Base-by-base conservation (phyloP, 1,140 invertebrate genomes). In the Odontomachus brunneus region DNA sequence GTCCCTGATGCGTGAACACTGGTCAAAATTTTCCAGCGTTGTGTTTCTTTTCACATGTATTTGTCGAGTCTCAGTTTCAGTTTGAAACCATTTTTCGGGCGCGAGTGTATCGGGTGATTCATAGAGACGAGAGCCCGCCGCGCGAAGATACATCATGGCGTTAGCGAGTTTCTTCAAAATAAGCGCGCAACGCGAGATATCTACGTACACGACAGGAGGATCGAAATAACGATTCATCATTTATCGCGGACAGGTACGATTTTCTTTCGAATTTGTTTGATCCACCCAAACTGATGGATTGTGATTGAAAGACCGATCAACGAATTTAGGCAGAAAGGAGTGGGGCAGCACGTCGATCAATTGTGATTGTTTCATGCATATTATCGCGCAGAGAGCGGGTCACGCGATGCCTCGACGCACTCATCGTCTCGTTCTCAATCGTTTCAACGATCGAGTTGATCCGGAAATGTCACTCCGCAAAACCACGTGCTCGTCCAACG, bases 231-330 rank as follows among this genome's bases (percentile, higher is more conserved):
- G 72, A 89, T 89, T 88, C 84, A 86, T 89, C 88, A 88, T 84
- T 89, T 69, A 71, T 19, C 57, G 22, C 17, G n/a, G 88, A 89
- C 88, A 89, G 87, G 11, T 53, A 59, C 72, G 71, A 86, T 72
- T 89, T 89, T 89, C 88, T 89, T 86, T 55, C 44, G 69, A 89
- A 88, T 89, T 88, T 67, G 74, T 84, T 84, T 83, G 73, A 84
- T 81, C 73, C 4, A 55, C 57, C 26, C 51, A 26, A 44, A 24
- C 75, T 85, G 87, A 88, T 88, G 72, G 85, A 88, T 88, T 65
- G 83, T 72, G 86, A 85, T 53, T 78, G 73, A 66, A 60, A 57
- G 66, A 51, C 33, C 80, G 73, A 85, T 78, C 57, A 74, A 85
- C 67, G 74, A 86, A 59, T 69, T 48, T 57, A n/a, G 55, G 48